phyloP scores from a whole-genome alignment of 2,113 vertebrate species.

The Eupsittula cactorum region DNA sequence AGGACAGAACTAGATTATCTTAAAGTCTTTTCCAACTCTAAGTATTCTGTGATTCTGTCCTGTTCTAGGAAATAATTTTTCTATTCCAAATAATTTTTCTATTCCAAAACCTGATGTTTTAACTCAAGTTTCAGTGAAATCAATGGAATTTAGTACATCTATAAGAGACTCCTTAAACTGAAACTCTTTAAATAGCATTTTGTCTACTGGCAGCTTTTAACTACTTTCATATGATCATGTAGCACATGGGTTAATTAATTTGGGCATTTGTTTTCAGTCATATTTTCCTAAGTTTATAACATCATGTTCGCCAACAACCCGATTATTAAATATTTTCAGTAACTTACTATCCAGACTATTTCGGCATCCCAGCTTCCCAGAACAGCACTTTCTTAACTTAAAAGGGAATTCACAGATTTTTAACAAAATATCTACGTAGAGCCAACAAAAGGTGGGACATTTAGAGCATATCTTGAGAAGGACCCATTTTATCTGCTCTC shows the following conservation, averaged over 20 bases:
- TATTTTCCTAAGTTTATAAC: not conserved
- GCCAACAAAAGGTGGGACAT: not conserved
- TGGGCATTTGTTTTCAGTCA: not conserved
- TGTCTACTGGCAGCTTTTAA: not conserved
- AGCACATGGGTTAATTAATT: not conserved
- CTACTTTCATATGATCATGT: not conserved
- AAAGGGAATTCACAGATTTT: not conserved
- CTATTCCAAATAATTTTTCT: not conserved
- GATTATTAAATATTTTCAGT: not conserved
- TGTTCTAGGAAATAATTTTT: not conserved
- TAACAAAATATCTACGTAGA: not conserved
- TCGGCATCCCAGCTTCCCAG: not conserved
- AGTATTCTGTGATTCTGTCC: not conserved
- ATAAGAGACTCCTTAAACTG: not conserved
- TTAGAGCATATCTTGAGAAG: not conserved
- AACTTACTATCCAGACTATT: not conserved
- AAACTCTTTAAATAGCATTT: not conserved
- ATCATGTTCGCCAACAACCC: not conserved
- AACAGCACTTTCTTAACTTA: not conserved
- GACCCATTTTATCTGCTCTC: not conserved
- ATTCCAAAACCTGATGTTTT: not conserved
- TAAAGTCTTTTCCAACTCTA: not conserved
- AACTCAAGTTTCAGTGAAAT: not conserved
- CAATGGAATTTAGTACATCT: not conserved
- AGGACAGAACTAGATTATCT: not conserved